These are phyloP conservation scores for Grantiella picta DNA, from an alignment of 2,113 vertebrate genomes.

Conservation along the genomic window DNA sequence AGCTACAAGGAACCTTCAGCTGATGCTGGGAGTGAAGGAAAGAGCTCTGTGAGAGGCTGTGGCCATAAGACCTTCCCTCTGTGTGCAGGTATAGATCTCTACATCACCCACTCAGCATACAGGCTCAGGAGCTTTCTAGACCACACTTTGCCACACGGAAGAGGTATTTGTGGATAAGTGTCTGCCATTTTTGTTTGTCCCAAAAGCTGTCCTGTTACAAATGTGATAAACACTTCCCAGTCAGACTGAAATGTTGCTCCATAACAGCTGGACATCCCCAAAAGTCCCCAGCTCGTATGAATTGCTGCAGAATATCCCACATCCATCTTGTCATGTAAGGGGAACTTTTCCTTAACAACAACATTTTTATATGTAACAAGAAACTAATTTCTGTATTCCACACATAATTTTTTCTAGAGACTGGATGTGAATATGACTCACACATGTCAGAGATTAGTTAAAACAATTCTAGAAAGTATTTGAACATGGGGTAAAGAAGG, in stretches of 20 bases:
- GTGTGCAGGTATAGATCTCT: not conserved
- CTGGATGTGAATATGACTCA: not conserved
- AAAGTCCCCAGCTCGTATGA: not conserved
- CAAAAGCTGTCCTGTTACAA: not conserved
- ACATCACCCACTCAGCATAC: not conserved
- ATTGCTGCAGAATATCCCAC: not conserved
- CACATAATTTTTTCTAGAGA: not conserved
- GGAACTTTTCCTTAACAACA: not conserved
- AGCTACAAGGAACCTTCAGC: not conserved
- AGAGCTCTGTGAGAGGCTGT: not conserved
- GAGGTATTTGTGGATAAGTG: not conserved
- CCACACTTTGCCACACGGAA: not conserved
- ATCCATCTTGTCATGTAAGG: not conserved
- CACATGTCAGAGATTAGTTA: not conserved
- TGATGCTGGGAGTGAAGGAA: not conserved
- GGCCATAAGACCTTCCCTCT: not conserved
- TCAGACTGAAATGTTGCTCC: not conserved
- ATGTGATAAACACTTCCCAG: fast-evolving
- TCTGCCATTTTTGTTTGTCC: not conserved
- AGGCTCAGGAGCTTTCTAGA: not conserved
- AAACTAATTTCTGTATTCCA: not conserved
- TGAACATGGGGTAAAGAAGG: not conserved
- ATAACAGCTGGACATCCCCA: not conserved
- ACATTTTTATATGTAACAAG: not conserved
- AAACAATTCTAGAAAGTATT: not conserved